phyloP scores from a whole-genome alignment of 2,797 vertebrate species.

The Diplodus sargus region DNA sequence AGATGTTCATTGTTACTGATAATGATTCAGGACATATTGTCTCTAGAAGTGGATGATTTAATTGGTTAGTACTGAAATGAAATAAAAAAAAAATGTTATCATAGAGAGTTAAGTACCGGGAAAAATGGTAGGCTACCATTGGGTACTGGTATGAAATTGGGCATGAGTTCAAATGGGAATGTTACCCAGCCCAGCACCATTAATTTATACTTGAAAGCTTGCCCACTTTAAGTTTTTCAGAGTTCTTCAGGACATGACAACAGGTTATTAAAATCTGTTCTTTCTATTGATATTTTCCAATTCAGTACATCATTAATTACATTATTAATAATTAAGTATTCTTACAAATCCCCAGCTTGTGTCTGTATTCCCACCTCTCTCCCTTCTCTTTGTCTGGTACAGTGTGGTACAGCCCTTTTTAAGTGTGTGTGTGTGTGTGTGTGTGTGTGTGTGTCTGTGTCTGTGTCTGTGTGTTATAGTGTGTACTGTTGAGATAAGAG shows the following conservation, averaged over 20 bases:
- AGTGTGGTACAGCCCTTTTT: conserved; percentile 66
- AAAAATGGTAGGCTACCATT: too few relatives aligned
- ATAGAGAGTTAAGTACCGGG: too few relatives aligned
- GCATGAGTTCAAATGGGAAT: too few relatives aligned
- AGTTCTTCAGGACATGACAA: fast-evolving
- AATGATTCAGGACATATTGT: too few relatives aligned
- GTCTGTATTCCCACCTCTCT: not conserved
- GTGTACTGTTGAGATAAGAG: conserved; percentile 63
- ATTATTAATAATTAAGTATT: not conserved
- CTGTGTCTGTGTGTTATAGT: not conserved
- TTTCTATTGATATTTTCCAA: not conserved
- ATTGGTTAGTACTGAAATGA: too few relatives aligned
- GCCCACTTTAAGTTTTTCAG: not conserved
- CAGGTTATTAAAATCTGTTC: not conserved
- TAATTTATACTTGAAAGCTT: not conserved
- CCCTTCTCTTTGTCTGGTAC: conserved; percentile 60
- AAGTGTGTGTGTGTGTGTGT: conserved; percentile 16
- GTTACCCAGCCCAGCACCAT: too few relatives aligned
- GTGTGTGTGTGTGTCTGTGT: not conserved
- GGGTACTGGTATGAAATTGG: too few relatives aligned
- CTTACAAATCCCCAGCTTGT: not conserved
- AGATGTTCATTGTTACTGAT: too few relatives aligned
- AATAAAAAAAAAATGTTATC: too few relatives aligned
- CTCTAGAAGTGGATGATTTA: too few relatives aligned
- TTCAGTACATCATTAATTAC: not conserved